Evolutionary conservation across 2,113 vertebrate genomes (phyloP).

Genomic region (Mustela lutreola): DNA sequence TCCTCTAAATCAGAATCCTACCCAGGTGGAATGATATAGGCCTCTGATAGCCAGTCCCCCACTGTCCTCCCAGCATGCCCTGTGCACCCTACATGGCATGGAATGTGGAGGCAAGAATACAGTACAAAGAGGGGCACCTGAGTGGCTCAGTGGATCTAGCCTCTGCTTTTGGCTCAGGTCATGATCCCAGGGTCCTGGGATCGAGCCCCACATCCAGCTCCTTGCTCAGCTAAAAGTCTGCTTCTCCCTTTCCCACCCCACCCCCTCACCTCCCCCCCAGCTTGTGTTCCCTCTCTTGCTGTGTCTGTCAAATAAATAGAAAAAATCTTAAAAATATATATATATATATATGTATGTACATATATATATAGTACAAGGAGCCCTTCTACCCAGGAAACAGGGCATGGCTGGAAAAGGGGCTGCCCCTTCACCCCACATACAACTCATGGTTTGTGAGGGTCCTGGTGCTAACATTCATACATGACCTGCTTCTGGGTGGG

Average conservation of each 20-base stretch:
- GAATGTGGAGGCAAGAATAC: not conserved
- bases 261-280: too few relatives aligned
- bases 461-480: not conserved
- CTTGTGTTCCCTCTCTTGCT: too few relatives aligned
- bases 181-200: too few relatives aligned
- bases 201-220: too few relatives aligned
- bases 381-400: not conserved
- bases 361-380: not conserved
- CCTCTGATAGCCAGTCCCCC: not conserved
- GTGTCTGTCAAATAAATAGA: too few relatives aligned
- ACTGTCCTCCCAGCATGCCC: not conserved
- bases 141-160: too few relatives aligned
- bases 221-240: too few relatives aligned
- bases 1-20: not conserved
- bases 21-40: not conserved
- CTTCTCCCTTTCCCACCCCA: too few relatives aligned
- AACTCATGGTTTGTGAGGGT: not conserved
- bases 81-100: not conserved
- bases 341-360: too few relatives aligned
- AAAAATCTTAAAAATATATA: too few relatives aligned
- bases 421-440: not conserved
- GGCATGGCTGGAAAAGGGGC: not conserved
- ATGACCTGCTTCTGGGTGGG: not conserved
- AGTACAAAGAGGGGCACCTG: not conserved
- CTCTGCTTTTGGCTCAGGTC: too few relatives aligned